Percentiles rank a stretch among this genome's conserved stretches.
Conservation (phyloP, 2,797 vertebrate genomes). For the Bradypodion ventrale region DNA sequence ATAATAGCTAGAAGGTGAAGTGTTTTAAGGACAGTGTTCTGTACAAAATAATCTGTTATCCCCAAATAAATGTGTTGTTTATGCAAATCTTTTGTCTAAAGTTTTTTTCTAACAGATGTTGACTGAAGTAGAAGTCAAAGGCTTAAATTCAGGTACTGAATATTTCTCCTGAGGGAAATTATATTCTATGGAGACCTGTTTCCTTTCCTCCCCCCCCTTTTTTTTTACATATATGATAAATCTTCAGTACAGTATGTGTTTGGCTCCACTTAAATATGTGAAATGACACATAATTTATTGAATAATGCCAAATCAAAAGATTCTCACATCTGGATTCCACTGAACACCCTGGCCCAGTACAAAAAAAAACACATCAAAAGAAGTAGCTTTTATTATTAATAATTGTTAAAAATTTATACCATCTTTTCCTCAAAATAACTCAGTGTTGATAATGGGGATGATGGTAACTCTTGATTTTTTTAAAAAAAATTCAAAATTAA, state of each 20-base stretch:
- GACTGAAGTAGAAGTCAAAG: constrained; percentile 55
- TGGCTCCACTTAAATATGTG: constrained; percentile 4
- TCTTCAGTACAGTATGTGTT: not conserved
- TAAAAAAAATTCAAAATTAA: not conserved
- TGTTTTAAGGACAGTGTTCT: constrained; percentile 62
- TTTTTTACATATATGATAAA: constrained; percentile 28
- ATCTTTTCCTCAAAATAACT: not conserved
- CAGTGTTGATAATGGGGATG: not conserved
- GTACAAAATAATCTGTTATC: constrained; percentile 63
- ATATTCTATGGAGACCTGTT: constrained; percentile 27
- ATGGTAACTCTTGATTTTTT: no score
- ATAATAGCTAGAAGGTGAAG: constrained; percentile 35
- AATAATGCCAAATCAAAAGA: constrained; percentile 12
- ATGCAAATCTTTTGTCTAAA: constrained; percentile 74
- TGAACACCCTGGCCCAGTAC: constrained; percentile 24
- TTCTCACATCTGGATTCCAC: constrained; percentile 11
- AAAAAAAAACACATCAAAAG: not conserved
- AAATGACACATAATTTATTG: constrained; percentile 40
- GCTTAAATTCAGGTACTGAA: constrained; percentile 56
- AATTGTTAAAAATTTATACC: not conserved
- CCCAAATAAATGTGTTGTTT: constrained; percentile 60
- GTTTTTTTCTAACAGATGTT: constrained; percentile 67
- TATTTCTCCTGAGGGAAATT: constrained; percentile 50
- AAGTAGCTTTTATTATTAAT: constrained; percentile 25
- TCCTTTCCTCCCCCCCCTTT: no score